These are phyloP conservation scores for Pseudochirops corinnae DNA, from an alignment of 2,797 vertebrate genomes.

Conservation along the genomic window DNA sequence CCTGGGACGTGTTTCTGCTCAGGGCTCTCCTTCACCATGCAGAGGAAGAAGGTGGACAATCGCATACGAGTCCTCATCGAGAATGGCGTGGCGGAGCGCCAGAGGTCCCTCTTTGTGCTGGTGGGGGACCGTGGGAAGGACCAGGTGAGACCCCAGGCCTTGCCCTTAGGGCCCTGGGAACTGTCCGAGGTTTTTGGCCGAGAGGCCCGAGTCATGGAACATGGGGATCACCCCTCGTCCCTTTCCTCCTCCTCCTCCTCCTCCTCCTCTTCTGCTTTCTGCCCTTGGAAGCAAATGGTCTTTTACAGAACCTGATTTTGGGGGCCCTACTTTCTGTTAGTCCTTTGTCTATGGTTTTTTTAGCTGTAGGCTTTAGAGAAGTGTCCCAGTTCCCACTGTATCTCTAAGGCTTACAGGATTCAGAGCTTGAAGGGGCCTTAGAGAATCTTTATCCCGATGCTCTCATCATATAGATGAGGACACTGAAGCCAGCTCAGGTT, in stretches of 20 bases:
- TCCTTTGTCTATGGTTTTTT: background rate
- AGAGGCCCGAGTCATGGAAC: no score
- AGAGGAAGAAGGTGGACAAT: constrained; percentile 97
- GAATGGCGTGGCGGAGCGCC: constrained; percentile 92
- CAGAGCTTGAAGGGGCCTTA: no score
- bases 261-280: background rate
- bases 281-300: background rate
- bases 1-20: constrained; percentile 21
- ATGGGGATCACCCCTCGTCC: no score
- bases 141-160: constrained; percentile 87
- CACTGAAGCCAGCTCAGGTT: background rate
- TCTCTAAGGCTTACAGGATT: background rate
- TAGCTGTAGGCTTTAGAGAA: background rate
- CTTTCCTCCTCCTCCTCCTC: no score
- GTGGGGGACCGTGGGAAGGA: constrained; percentile 97
- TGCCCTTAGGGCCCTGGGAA: no score
- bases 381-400: background rate
- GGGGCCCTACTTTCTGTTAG: background rate
- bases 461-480: background rate
- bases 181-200: no score
- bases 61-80: constrained; percentile 97
- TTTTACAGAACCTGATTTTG: background rate
- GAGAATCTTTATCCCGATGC: rapidly evolving
- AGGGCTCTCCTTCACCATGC: constrained; percentile 82
- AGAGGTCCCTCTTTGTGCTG: constrained; percentile 93